Conservation (phyloP, 2,888 invertebrate species). For the Raillietiella orientalis region DNA sequence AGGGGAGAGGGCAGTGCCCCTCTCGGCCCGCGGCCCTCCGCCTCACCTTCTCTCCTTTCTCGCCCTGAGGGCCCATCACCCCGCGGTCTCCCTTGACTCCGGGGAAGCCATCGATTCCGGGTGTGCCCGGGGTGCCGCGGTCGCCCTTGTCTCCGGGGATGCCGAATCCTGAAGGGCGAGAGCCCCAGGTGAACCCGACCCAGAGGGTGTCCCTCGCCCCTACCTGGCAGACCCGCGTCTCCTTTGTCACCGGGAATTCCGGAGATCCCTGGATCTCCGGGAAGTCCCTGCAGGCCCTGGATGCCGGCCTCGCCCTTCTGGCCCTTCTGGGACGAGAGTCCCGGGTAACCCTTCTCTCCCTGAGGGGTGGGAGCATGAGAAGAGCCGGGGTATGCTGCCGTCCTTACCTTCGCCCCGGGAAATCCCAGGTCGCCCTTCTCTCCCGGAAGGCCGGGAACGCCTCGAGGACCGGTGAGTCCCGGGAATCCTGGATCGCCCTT, state of each 20-base stretch:
- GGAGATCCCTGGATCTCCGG: constrained; percentile 43
- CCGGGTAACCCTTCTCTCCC: too few species aligned
- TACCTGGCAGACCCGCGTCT: too few species aligned
- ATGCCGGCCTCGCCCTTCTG: constrained; percentile 23
- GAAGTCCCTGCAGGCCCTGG: constrained; percentile 41
- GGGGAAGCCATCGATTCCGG: constrained; percentile 38
- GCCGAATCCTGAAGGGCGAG: too few species aligned
- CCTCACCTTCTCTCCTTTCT: constrained; percentile 39
- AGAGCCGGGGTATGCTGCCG: not conserved
- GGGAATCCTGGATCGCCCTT: constrained; percentile 27
- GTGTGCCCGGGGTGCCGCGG: constrained; percentile 30
- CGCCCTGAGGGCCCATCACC: constrained; percentile 47
- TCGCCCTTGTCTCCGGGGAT: constrained; percentile 41
- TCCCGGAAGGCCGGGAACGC: too few species aligned
- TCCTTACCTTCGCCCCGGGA: constrained; percentile 8
- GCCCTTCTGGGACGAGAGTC: constrained; percentile 9
- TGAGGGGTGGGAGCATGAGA: too few species aligned
- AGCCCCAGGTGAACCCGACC: too few species aligned
- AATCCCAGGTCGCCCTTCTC: constrained; percentile 23
- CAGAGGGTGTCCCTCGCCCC: too few species aligned
- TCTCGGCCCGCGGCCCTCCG: constrained; percentile 33
- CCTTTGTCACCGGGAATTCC: too few species aligned
- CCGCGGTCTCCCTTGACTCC: constrained; percentile 90
- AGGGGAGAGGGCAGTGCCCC: not conserved
- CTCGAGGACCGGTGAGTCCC: constrained; percentile 34